Conservation (phyloP, 2,113 vertebrate genomes). For the Petrocephalus microphthalmus region DNA sequence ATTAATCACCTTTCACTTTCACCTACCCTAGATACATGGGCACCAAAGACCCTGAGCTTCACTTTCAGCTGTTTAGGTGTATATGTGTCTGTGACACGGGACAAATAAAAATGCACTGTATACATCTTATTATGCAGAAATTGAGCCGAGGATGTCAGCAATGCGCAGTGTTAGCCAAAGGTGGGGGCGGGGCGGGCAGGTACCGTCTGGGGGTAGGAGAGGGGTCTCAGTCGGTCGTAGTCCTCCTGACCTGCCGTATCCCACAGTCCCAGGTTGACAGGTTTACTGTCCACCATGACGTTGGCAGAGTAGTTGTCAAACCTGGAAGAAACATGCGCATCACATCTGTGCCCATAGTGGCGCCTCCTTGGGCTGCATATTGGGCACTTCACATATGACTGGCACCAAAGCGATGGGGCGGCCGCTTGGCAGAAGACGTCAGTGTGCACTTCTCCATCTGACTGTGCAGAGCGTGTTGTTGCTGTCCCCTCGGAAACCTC, state of each 20-base stretch:
- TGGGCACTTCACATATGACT: not conserved
- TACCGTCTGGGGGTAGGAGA: conserved; percentile 87
- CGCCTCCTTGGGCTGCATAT: not conserved
- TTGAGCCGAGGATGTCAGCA: not conserved
- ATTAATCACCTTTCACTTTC: no score
- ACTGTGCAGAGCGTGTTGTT: not conserved
- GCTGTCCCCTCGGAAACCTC: not conserved
- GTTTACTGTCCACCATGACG: conserved; percentile 89
- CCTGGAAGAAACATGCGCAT: conserved; percentile 41
- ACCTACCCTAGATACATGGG: not conserved
- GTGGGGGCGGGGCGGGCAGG: conserved; percentile 8
- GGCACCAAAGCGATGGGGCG: not conserved
- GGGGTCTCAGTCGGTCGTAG: conserved; percentile 77
- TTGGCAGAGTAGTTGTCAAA: conserved; percentile 91
- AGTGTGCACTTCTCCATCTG: not conserved
- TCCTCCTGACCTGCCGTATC: conserved; percentile 86
- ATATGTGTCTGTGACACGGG: not conserved
- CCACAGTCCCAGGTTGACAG: conserved; percentile 82
- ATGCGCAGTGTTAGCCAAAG: not conserved
- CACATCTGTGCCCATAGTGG: not conserved
- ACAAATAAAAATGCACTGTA: not conserved
- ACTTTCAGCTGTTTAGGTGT: not conserved
- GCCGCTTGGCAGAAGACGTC: not conserved
- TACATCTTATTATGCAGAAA: not conserved
- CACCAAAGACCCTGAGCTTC: no score